Evolutionary conservation across 2,113 vertebrate species (phyloP), one percentile per base, ranked within the genome.

Genomic region (Sturnira hondurensis): DNA sequence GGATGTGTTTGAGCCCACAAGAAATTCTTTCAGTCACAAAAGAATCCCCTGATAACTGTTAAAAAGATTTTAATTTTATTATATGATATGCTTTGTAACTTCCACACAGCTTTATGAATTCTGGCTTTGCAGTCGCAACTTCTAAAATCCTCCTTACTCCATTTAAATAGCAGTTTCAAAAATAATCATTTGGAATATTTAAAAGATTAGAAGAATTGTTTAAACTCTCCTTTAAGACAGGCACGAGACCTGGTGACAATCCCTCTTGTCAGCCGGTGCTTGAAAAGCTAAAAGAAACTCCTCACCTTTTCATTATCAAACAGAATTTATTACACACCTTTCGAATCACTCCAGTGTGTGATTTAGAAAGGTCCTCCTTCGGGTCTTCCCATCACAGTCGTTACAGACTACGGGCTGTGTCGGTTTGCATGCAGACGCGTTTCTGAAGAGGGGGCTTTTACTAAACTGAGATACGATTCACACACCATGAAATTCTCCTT

Each of bases 121-220:
- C 76, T n/a, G 50, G 33, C 96, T 95, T 96, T 96, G 96, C 96
- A 92, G 92, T 54, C 70, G 5, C 58, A 87, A 54, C 93, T 94
- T 93, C 86, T 96, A 81, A 89, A 91, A 84, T 77, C 88, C 50
- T 70, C n/a, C 58, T 50, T 96, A 95, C 92, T 96, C 71, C 77
- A 45, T 77, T 95, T 90, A 85, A 93, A 88, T 80, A 74, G 67
- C 86, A n/a, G 92, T 92, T 93, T 97, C 84, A 93, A 92, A 93
- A 95, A 70, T 95, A 90, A 96, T 90, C 81, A 63, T 94, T 95
- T 85, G 67, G 81, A 94, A 86, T 96, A 86, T 95, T 95, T 93
- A 86, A 82, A 91, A 90, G 47, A 94, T 97, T 87, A 95, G 84
- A 97, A 85, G 58, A 65, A 71, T 61, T 63, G 33, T 96, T 95